Evolutionary conservation across 2,113 vertebrate species (phyloP).

Genomic region (Psittacula cyanocephala): DNA sequence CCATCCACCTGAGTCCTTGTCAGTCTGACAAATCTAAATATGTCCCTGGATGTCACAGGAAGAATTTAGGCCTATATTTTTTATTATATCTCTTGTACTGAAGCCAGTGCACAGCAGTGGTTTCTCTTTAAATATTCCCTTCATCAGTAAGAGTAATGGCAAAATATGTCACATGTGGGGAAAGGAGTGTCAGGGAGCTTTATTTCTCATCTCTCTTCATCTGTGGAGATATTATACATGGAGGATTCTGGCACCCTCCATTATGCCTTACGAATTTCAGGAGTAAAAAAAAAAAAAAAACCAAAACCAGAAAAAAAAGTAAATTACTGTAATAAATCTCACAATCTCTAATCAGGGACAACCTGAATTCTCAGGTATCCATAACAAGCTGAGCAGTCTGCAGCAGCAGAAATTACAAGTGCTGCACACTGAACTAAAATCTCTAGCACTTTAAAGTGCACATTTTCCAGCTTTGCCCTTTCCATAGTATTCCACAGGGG

Average conservation of each 20-base stretch:
- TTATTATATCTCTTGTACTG: neutral
- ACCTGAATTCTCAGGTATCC: neutral
- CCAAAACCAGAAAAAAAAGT: neutral
- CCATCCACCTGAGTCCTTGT: neutral
- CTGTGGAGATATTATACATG: neutral
- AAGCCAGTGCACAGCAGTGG: neutral
- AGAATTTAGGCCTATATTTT: neutral
- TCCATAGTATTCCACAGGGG: slow-evolving; percentile 27
- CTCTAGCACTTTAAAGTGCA: slow-evolving; percentile 25
- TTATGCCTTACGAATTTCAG: neutral
- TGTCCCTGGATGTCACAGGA: neutral
- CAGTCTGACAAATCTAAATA: neutral
- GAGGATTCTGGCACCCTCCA: neutral
- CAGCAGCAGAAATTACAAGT: slow-evolving; percentile 12
- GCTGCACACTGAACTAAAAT: neutral
- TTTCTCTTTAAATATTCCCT: neutral
- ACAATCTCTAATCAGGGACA: neutral
- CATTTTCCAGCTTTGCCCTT: slow-evolving; percentile 59
- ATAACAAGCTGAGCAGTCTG: neutral
- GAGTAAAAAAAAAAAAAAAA: neutral
- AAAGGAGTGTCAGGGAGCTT: neutral
- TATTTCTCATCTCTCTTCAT: neutral
- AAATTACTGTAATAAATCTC: neutral
- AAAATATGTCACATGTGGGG: neutral
- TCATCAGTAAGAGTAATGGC: neutral